These are phyloP conservation scores for Nemotelus pantherinus DNA, from an alignment of 2,888 invertebrate genomes.

Conservation along the genomic window DNA sequence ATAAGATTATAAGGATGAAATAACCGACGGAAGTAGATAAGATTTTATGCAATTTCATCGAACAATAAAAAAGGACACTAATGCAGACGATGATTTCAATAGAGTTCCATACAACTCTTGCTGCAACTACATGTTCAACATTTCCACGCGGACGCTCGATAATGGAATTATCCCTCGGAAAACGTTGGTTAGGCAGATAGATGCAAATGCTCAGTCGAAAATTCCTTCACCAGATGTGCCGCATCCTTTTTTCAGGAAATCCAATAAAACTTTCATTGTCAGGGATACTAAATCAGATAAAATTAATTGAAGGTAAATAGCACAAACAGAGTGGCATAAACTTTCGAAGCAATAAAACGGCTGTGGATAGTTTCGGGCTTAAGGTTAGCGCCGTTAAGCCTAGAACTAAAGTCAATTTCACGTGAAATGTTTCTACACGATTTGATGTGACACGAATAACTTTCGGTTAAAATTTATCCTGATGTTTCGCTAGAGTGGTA, in stretches of 20 bases:
- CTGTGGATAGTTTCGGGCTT: no score
- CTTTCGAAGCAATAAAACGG: no score
- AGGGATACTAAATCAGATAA: not conserved
- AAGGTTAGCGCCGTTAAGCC: no score
- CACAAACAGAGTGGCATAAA: no score
- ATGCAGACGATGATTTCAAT: not conserved
- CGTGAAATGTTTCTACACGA: no score
- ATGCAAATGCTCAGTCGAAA: not conserved
- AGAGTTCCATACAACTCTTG: not conserved
- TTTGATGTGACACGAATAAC: no score
- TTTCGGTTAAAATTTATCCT: no score
- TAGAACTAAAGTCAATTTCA: no score
- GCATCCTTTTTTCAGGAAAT: slow-evolving; percentile 7
- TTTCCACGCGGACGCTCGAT: not conserved
- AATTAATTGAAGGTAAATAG: not conserved
- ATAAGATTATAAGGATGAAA: not conserved
- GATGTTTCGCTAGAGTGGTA: no score
- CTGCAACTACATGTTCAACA: not conserved
- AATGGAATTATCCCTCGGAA: not conserved
- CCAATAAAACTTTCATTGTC: not conserved
- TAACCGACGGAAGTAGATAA: not conserved
- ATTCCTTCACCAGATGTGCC: not conserved
- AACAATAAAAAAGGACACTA: not conserved
- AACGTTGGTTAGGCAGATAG: not conserved
- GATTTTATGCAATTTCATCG: not conserved